These are phyloP conservation scores for Plumapathes pennacea DNA, from an alignment of 92 coral and sea anemone genomes.

Conservation along the genomic window DNA sequence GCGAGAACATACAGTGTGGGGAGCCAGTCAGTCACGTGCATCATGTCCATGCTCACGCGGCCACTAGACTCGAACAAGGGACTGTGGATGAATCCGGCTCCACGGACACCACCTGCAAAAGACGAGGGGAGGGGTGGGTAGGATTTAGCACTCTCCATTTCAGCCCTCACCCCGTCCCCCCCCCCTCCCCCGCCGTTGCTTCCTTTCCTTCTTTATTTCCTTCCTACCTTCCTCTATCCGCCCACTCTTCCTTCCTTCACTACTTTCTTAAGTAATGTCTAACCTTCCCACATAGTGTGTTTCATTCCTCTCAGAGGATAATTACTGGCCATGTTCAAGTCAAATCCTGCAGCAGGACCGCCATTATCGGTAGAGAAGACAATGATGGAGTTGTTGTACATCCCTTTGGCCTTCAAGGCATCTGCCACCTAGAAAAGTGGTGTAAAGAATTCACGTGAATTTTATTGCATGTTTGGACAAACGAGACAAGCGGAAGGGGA, in stretches of 20 bases:
- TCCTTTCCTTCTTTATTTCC: too few relatives aligned
- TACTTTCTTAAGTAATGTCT: too few relatives aligned
- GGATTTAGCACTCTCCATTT: too few relatives aligned
- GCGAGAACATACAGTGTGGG: conserved; percentile 73
- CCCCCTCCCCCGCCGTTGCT: too few relatives aligned
- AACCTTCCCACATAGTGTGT: conserved; percentile 51
- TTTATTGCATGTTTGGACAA: too few relatives aligned
- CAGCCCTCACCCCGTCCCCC: too few relatives aligned
- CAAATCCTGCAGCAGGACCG: conserved; percentile 38
- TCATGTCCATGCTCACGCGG: conserved; percentile 77
- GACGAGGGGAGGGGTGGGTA: too few relatives aligned
- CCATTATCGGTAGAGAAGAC: conserved; percentile 55
- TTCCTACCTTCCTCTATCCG: too few relatives aligned
- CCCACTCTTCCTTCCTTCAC: too few relatives aligned
- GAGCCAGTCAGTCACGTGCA: conserved; percentile 89
- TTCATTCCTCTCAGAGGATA: conserved; percentile 52
- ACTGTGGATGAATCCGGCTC: conserved; percentile 78
- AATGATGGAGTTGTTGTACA: conserved; percentile 40
- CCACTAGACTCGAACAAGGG: conserved; percentile 60
- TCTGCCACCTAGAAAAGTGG: conserved; percentile 38
- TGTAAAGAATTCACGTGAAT: too few relatives aligned
- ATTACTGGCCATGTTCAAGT: conserved; percentile 39
- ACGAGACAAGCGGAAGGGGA: too few relatives aligned
- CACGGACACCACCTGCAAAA: conserved; percentile 72
- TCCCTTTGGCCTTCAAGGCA: conserved; percentile 8